These are phyloP conservation scores for Rhodinocichla rosea DNA, from an alignment of 2,113 vertebrate genomes.

Conservation along the genomic window DNA sequence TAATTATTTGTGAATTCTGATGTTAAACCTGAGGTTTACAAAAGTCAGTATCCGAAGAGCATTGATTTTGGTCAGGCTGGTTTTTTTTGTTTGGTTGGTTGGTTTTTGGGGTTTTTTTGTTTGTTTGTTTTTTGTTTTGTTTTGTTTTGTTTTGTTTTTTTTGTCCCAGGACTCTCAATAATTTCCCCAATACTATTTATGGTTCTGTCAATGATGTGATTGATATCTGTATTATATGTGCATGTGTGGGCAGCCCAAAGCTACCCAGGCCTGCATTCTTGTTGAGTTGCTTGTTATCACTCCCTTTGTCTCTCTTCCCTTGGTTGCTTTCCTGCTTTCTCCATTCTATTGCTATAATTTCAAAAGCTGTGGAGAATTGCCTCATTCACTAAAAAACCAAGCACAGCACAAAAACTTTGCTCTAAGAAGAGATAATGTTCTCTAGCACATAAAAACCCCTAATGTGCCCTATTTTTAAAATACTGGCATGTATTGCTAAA, in stretches of 20 bases:
- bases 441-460: not conserved
- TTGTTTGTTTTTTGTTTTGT: too few species aligned
- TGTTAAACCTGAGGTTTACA: not conserved
- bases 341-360: not conserved
- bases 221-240: not conserved
- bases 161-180: not conserved
- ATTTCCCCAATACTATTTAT: not conserved
- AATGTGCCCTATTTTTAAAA: not conserved
- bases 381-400: not conserved
- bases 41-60: not conserved
- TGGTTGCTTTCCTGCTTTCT: not conserved
- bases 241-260: not conserved
- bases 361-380: not conserved
- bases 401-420: not conserved
- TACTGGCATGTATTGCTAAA: not conserved
- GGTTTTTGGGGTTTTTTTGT: not conserved
- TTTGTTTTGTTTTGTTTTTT: not conserved
- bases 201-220: not conserved
- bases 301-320: not conserved
- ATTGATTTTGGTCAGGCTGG: not conserved
- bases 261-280: not conserved
- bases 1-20: not conserved
- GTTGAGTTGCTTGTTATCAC: not conserved
- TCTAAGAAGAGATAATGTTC: not conserved
- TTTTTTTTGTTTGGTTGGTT: not conserved